phyloP scores from a whole-genome alignment of 1,140 invertebrate species.

The Marisa cornuarietis region DNA sequence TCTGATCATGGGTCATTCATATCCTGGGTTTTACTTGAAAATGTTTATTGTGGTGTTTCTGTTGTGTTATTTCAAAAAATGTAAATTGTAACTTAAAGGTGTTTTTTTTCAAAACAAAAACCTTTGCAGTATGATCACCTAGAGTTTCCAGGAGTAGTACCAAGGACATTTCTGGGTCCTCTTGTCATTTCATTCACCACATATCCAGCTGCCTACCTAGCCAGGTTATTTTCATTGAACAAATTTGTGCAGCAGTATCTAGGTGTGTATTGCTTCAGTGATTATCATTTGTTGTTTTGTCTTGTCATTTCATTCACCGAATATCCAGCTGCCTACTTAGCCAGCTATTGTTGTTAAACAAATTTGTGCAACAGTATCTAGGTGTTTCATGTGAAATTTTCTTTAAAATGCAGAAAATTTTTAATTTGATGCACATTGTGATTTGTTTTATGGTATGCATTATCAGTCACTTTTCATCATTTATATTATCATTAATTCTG shows the following conservation, averaged over 20 bases:
- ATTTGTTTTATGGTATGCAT: too few relatives aligned
- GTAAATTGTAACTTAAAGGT: too few relatives aligned
- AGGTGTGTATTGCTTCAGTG: conserved; percentile 73
- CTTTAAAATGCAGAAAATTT: too few relatives aligned
- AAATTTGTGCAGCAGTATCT: conserved; percentile 93
- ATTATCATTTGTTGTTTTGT: background rate
- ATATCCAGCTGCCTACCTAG: conserved; percentile 69
- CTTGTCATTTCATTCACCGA: too few relatives aligned
- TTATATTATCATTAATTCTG: too few relatives aligned
- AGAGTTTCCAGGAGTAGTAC: conserved; percentile 98
- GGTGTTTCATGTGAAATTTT: conserved; percentile 72
- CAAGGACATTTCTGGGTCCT: conserved; percentile 94
- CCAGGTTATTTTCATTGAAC: conserved; percentile 77
- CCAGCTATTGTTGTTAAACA: conserved; percentile 75
- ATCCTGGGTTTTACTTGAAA: too few relatives aligned
- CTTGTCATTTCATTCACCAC: conserved; percentile 81
- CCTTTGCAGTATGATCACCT: conserved; percentile 92
- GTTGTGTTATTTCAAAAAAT: too few relatives aligned
- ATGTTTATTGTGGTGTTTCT: too few relatives aligned
- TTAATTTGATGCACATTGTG: too few relatives aligned
- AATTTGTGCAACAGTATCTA: conserved; percentile 90
- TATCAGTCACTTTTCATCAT: too few relatives aligned
- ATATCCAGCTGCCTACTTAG: too few relatives aligned
- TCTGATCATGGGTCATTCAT: too few relatives aligned
- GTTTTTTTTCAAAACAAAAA: background rate